Percentiles rank a stretch among this genome's conserved stretches.
Evolutionary conservation across 2,888 invertebrate genomes (phyloP).

Genomic region (Panzeria rudis): DNA sequence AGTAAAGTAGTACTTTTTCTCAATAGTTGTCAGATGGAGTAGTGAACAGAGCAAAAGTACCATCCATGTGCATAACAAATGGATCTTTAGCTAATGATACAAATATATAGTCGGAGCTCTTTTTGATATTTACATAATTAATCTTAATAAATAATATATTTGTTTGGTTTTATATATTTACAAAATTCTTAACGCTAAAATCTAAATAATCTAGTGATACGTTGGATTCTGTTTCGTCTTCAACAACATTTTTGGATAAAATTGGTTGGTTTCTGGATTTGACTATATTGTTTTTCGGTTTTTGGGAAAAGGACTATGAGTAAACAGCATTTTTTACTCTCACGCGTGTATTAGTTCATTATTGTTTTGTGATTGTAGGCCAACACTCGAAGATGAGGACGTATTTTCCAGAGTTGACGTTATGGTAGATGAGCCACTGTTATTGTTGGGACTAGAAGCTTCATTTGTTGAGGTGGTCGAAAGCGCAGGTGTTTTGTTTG

Average conservation of each 20-base stretch:
- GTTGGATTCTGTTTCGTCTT: slow-evolving; percentile 59
- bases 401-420: slow-evolving; percentile 77
- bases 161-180: slow-evolving; percentile 57
- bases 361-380: slow-evolving; percentile 63
- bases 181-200: slow-evolving; percentile 27
- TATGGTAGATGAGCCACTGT: slow-evolving; percentile 78
- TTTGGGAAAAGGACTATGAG: too few relatives aligned
- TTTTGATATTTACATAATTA: slow-evolving; percentile 39
- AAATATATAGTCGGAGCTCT: slow-evolving; percentile 39
- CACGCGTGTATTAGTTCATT: slow-evolving; percentile 73
- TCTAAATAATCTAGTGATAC: slow-evolving; percentile 65
- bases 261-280: slow-evolving; percentile 62
- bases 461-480: slow-evolving; percentile 68
- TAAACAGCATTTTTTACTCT: slow-evolving; percentile 42
- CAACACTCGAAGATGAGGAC: slow-evolving; percentile 69
- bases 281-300: slow-evolving; percentile 49
- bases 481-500: slow-evolving; percentile 54
- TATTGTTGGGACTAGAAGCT: slow-evolving; percentile 81
- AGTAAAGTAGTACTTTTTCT: neutral
- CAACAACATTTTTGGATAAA: slow-evolving; percentile 34
- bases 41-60: neutral
- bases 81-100: neutral
- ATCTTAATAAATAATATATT: slow-evolving; percentile 27
- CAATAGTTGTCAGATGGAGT: neutral
- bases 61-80: neutral